Percentiles rank a stretch among this genome's conserved stretches.
Conservation (phyloP, 2,113 vertebrate genomes). For the Panurus biarmicus region DNA sequence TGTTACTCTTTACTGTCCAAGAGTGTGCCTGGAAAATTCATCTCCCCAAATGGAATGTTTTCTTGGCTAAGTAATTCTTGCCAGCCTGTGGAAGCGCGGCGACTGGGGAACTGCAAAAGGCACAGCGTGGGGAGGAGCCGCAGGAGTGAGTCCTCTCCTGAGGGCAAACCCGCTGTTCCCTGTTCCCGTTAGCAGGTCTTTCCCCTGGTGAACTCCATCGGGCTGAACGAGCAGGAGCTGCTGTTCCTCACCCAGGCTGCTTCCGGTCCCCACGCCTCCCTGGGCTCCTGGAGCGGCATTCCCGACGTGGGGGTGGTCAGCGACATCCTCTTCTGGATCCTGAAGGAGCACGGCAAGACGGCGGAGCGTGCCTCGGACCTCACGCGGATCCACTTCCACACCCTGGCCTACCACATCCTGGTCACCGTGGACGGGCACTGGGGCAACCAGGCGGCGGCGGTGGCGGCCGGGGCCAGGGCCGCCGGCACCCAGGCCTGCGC, state of each 20-base stretch:
- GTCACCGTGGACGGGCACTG: constrained; percentile 88
- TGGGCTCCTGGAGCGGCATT: constrained; percentile 79
- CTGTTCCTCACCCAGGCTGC: constrained; percentile 89
- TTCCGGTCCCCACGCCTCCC: constrained; percentile 80
- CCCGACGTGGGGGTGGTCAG: constrained; percentile 87
- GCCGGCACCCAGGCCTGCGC: constrained; percentile 91
- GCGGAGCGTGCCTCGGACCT: constrained; percentile 75
- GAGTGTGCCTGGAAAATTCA: background rate
- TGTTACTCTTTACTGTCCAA: background rate
- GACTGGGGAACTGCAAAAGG: background rate
- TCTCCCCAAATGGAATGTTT: background rate
- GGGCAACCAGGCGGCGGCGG: constrained; percentile 87
- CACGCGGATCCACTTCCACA: constrained; percentile 94
- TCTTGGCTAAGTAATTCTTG: background rate
- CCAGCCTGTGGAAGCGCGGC: background rate
- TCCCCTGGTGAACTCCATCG: constrained; percentile 89
- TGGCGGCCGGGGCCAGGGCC: constrained; percentile 85
- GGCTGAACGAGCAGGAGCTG: constrained; percentile 96
- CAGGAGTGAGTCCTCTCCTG: background rate
- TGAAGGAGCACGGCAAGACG: constrained; percentile 79
- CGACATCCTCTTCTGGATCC: constrained; percentile 93
- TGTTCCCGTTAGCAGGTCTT: constrained; percentile 94
- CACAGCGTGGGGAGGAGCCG: background rate
- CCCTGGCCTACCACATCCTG: constrained; percentile 89
- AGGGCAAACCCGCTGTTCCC: background rate